Conservation (phyloP, 2,113 vertebrate species). For the Lonchura striata region DNA sequence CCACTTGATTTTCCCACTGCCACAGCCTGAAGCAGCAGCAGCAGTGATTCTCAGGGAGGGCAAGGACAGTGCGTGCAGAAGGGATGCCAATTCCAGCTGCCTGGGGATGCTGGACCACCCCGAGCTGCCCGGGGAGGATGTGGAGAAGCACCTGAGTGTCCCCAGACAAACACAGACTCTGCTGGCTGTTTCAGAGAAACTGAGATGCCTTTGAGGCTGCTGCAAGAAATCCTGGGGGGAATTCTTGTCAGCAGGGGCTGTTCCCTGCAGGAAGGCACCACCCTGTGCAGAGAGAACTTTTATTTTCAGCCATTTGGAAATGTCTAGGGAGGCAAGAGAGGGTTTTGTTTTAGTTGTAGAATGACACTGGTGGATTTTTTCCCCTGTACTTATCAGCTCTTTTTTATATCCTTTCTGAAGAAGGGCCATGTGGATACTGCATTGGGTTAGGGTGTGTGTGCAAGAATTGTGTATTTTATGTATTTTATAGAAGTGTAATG, state of each 20-base stretch:
- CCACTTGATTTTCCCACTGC: background rate
- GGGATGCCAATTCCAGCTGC: background rate
- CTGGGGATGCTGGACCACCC: background rate
- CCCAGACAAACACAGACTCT: rapidly evolving
- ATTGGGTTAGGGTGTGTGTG: background rate
- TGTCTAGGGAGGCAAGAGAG: background rate
- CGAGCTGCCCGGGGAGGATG: too few relatives aligned
- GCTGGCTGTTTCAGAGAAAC: background rate
- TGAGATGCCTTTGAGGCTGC: background rate
- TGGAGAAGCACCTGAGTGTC: background rate
- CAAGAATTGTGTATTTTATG: background rate
- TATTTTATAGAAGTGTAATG: background rate
- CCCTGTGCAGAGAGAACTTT: background rate
- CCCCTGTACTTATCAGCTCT: background rate
- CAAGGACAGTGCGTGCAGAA: background rate
- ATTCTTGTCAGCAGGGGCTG: background rate
- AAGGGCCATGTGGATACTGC: background rate
- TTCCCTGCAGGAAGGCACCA: background rate
- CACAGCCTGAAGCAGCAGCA: rapidly evolving
- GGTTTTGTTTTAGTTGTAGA: background rate
- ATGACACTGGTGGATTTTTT: background rate
- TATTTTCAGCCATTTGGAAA: background rate
- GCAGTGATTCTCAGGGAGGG: background rate
- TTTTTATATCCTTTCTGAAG: background rate
- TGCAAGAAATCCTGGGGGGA: background rate